Conservation (phyloP, 2,888 invertebrate species). For the Morinoia aosen region DNA sequence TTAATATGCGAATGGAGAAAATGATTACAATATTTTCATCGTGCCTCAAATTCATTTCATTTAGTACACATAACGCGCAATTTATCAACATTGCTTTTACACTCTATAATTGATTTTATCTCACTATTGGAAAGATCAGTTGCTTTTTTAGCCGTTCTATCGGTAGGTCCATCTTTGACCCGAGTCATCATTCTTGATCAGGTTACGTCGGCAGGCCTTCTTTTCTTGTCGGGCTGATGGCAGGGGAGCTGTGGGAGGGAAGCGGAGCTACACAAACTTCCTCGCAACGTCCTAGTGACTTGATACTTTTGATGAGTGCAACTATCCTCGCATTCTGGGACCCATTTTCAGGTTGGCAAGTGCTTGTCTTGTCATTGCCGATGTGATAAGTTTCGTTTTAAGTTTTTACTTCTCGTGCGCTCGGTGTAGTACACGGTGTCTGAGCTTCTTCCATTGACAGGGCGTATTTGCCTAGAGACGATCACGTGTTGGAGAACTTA, state of each 20-base stretch:
- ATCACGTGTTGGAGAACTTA: background rate
- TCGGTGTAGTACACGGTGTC: background rate
- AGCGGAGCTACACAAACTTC: background rate
- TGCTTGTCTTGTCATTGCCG: background rate
- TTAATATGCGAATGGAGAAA: background rate
- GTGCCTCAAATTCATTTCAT: background rate
- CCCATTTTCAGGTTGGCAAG: background rate
- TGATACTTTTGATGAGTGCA: background rate
- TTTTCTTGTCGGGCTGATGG: background rate
- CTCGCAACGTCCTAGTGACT: background rate
- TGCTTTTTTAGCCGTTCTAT: background rate
- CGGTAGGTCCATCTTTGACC: slow-evolving; percentile 9
- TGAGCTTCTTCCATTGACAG: background rate
- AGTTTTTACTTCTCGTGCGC: background rate
- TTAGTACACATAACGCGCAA: background rate
- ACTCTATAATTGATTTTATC: background rate
- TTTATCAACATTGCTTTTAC: background rate
- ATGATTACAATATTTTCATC: background rate
- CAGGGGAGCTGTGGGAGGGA: background rate
- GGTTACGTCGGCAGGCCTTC: background rate
- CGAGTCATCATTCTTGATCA: background rate
- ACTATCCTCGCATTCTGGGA: background rate
- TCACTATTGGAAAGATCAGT: background rate
- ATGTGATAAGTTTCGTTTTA: background rate
- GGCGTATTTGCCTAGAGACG: background rate